A percentile compares a stretch with the other conserved stretches of the same genome.
Evolutionary conservation across 2,888 invertebrate species (phyloP).

Genomic region (Drosophila niveifrons): DNA sequence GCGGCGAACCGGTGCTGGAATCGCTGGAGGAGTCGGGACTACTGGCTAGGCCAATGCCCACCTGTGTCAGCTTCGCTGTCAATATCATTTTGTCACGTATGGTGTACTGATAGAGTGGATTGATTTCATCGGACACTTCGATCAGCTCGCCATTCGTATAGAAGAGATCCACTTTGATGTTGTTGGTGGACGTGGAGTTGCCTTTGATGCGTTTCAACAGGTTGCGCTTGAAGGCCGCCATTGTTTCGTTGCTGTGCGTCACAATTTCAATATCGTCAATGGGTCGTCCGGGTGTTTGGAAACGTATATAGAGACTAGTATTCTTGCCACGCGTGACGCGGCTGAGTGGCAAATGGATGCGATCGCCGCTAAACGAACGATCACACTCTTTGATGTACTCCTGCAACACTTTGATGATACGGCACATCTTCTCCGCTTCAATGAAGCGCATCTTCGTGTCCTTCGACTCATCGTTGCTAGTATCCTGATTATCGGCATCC

Average conservation of each 20-base stretch:
- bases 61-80: conserved; percentile 91
- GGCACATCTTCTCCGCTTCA: conserved; percentile 94
- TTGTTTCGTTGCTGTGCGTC: conserved; percentile 97
- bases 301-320: conserved; percentile 93
- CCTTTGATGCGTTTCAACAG: conserved; percentile 87
- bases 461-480: conserved; percentile 77
- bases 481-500: conserved; percentile 61
- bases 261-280: conserved; percentile 96
- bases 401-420: conserved; percentile 96
- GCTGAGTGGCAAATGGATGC: conserved; percentile 93
- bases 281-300: conserved; percentile 94
- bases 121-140: conserved; percentile 94
- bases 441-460: conserved; percentile 83
- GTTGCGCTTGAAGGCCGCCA: conserved; percentile 93
- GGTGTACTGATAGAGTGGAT: conserved; percentile 93
- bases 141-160: conserved; percentile 93
- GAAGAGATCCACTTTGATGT: conserved; percentile 95
- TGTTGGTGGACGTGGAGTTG: conserved; percentile 88
- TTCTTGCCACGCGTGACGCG: conserved; percentile 96
- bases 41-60: conserved; percentile 90
- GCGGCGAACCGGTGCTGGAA: conserved; percentile 96
- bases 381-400: conserved; percentile 98
- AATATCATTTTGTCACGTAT: conserved; percentile 91
- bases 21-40: conserved; percentile 97
- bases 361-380: conserved; percentile 93